These are phyloP conservation scores for Megaceryle maxima DNA, from an alignment of 2,113 vertebrate genomes.

Conservation along the genomic window DNA sequence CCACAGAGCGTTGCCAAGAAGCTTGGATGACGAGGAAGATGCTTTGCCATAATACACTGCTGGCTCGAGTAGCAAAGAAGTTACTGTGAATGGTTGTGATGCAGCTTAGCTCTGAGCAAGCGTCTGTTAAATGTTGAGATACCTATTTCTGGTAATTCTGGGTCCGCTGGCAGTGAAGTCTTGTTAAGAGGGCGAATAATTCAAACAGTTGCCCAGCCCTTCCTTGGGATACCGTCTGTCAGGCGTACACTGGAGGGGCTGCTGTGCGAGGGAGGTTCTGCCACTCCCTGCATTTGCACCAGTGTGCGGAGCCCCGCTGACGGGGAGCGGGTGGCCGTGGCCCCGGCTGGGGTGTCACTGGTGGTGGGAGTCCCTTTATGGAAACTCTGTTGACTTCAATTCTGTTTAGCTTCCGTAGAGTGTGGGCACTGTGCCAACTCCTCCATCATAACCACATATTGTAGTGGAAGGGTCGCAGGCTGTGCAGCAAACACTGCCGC, in stretches of 20 bases:
- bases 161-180: not conserved
- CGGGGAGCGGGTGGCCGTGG: not conserved
- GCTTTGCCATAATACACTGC: not conserved
- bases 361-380: not conserved
- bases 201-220: not conserved
- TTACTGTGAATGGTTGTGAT: not conserved
- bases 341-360: not conserved
- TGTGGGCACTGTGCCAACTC: not conserved
- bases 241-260: not conserved
- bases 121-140: not conserved
- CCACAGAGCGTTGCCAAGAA: not conserved
- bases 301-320: not conserved
- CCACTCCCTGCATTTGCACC: accelerated
- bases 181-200: not conserved
- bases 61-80: not conserved
- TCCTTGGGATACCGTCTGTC: not conserved
- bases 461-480: not conserved
- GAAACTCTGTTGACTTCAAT: not conserved
- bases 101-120: not conserved
- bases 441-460: not conserved
- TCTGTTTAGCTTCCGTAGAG: not conserved
- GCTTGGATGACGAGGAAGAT: not conserved
- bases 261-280: not conserved
- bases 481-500: not conserved
- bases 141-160: not conserved